Evolutionary conservation across 2,113 vertebrate species (phyloP).

Genomic region (Amphiprion ocellaris): DNA sequence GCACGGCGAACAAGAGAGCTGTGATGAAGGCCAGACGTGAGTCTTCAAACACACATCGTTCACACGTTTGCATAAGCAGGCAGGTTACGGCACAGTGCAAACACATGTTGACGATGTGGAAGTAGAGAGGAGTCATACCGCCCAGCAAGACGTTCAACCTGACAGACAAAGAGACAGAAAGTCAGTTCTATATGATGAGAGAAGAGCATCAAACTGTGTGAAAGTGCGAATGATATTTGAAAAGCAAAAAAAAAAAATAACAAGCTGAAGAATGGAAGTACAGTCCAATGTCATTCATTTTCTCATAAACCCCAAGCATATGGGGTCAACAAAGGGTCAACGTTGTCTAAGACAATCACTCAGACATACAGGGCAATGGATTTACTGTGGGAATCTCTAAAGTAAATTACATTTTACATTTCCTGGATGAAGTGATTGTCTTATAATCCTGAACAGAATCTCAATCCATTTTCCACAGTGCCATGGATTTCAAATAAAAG

Average conservation of each 20-base stretch:
- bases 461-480: constrained; percentile 31
- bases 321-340: background rate
- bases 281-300: constrained; percentile 12
- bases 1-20: constrained; percentile 92
- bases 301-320: background rate
- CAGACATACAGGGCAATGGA: background rate
- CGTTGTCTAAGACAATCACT: constrained; percentile 8
- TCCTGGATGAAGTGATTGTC: constrained; percentile 7
- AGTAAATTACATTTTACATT: constrained; percentile 34
- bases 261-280: background rate
- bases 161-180: constrained; percentile 16
- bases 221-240: too few species aligned
- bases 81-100: constrained; percentile 91
- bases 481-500: constrained; percentile 46
- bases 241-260: background rate
- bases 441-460: constrained; percentile 39
- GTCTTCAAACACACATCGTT: constrained; percentile 89
- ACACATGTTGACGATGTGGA: constrained; percentile 91
- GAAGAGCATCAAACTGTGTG: too few species aligned
- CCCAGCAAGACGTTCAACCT: constrained; percentile 93
- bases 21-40: constrained; percentile 88
- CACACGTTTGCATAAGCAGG: constrained; percentile 92
- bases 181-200: background rate
- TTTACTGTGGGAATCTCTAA: constrained; percentile 10
- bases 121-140: constrained; percentile 93